Percentiles rank a stretch among this genome's conserved stretches.
phyloP scores from a whole-genome alignment of 2,888 invertebrate genomes.

The Crossocerus cetratus region DNA sequence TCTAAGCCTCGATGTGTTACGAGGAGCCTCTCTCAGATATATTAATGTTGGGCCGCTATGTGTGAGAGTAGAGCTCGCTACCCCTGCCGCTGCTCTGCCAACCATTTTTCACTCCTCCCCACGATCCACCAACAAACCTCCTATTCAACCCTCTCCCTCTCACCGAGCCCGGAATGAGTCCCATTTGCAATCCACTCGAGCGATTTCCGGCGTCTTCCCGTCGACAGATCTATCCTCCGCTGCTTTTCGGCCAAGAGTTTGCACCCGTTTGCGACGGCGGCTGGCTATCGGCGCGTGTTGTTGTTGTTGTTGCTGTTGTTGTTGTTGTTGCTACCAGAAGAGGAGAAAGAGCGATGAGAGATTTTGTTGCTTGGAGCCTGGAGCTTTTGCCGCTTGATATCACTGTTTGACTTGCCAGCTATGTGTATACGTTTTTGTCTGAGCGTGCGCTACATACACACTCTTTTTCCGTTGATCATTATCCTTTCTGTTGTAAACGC shows the following conservation, averaged over 20 bases:
- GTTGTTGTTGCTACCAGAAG: constrained; percentile 37
- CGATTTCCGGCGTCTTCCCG: constrained; percentile 4
- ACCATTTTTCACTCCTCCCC: constrained; percentile 33
- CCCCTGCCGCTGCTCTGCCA: constrained; percentile 52
- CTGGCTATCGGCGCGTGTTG: constrained; percentile 50
- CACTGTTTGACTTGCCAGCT: constrained; percentile 52
- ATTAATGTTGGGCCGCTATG: constrained; percentile 54
- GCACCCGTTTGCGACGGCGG: constrained; percentile 39
- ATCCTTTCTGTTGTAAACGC: constrained; percentile 4
- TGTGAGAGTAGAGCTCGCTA: constrained; percentile 60
- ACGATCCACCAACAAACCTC: not conserved
- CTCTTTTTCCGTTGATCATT: constrained; percentile 1
- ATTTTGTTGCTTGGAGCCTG: constrained; percentile 51
- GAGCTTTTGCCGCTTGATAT: constrained; percentile 58
- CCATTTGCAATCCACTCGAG: too few relatives aligned
- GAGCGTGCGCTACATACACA: constrained; percentile 9
- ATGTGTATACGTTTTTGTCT: constrained; percentile 52
- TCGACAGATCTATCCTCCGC: constrained; percentile 31
- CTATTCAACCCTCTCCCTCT: too few relatives aligned
- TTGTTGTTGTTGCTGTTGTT: constrained; percentile 48
- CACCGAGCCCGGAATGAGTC: too few relatives aligned
- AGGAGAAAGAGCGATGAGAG: constrained; percentile 28
- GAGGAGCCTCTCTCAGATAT: too few relatives aligned
- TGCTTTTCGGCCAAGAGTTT: constrained; percentile 53
- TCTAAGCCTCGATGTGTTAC: constrained; percentile 36